Base-by-base conservation (phyloP, 1,140 invertebrate genomes). In the Rhopalosiphum maidis region DNA sequence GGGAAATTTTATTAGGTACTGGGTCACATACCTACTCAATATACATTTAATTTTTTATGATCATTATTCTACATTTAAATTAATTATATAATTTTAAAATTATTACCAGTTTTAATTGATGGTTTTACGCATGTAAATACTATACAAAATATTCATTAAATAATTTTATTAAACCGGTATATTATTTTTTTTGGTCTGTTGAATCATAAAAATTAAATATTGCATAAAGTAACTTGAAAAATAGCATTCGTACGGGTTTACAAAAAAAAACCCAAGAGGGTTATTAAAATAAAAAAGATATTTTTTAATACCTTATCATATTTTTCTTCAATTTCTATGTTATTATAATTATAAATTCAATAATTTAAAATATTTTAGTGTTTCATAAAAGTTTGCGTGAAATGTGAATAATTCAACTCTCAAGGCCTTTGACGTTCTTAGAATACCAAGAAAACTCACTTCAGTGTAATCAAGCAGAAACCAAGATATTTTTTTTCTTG, bases 331-430 rank as follows among this genome's bases (percentile, higher is more conserved):
- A 77, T n/a, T n/a, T 77, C 11, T 77, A n/a, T 77, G 18, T 35
- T 77, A 77, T 77, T n/a, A 77, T 68, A n/a, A 68, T 68, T 77
- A 77, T 2, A n/a, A 21, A 77, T 77, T 77, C 15, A 77, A 77
- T n/a, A n/a, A 77, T 77, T 77, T 35, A n/a, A 77, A 77, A 77
- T 35, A 77, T 77, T 77, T n/a, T n/a, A n/a, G 60, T 77, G 60
- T 77, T 77, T n/a, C 1, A n/a, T 77, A n/a, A 77, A 77, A 77
- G 60, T 77, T n/a, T 77, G 15, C 18, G 60, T 77, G 30, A 77
- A 77, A 5, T n/a, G 30, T 77, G 60, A 77, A 77, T 77, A n/a
- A 77, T 77, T n/a, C n/a, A 77, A 35, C 60, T n/a, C 30, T n/a
- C 82, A 7, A 83, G 35, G 21, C 8, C n/a, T 23, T 86, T 86